phyloP scores from a whole-genome alignment of 2,797 vertebrate species.

The Pangasius mekongensis region DNA sequence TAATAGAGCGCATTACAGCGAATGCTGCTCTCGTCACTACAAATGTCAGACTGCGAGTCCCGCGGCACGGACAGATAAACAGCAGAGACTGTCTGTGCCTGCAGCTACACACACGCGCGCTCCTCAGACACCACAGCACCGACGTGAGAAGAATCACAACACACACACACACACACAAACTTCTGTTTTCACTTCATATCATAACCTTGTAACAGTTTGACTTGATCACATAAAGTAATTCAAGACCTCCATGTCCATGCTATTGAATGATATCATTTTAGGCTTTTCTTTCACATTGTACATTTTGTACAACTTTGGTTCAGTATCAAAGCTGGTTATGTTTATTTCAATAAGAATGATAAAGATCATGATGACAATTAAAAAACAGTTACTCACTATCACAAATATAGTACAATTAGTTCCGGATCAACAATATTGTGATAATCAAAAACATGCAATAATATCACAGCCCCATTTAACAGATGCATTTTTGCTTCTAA shows the following conservation, averaged over 20 bases:
- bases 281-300: not conserved
- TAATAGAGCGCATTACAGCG: conserved; percentile 57
- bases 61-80: conserved; percentile 54
- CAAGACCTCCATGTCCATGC: not conserved
- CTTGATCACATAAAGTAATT: not conserved
- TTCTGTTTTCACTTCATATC: conserved; percentile 1
- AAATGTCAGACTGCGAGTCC: conserved; percentile 53
- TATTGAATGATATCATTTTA: not conserved
- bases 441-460: not conserved
- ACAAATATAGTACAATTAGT: not conserved
- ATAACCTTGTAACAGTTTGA: conserved; percentile 3
- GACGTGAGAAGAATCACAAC: conserved; percentile 33
- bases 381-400: not conserved
- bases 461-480: not conserved
- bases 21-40: conserved; percentile 49
- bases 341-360: not conserved
- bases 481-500: not conserved
- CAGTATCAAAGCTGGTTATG: not conserved
- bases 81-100: conserved; percentile 49
- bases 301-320: not conserved
- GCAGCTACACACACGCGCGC: conserved; percentile 32
- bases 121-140: conserved; percentile 23
- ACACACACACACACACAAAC: not conserved
- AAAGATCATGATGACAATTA: not conserved
- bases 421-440: not conserved